Conservation (phyloP, 2,888 invertebrate species). For the Apoda limacodes region DNA sequence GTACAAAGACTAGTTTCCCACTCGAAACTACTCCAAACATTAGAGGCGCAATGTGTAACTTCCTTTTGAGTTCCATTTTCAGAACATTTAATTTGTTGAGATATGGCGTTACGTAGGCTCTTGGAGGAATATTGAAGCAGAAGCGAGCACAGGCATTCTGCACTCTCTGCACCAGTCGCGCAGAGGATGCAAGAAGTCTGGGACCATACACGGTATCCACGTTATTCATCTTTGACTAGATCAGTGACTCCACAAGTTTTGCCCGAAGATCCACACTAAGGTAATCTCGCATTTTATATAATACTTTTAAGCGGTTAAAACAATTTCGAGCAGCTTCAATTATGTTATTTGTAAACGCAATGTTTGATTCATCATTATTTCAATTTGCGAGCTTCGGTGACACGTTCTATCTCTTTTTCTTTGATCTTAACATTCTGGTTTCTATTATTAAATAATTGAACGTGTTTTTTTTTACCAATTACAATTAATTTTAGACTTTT, state of each 20-base stretch:
- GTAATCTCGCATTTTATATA: too few species aligned
- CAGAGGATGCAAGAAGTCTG: too few species aligned
- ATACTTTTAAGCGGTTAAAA: constrained; percentile 6
- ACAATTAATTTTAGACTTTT: constrained; percentile 13
- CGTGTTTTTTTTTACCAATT: constrained; percentile 2
- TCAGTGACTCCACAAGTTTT: too few species aligned
- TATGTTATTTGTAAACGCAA: constrained; percentile 12
- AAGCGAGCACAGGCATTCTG: too few species aligned
- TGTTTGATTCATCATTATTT: constrained; percentile 10
- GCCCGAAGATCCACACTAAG: constrained; percentile 1
- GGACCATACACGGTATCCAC: too few species aligned
- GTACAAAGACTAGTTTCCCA: too few species aligned
- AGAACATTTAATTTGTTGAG: constrained; percentile 1
- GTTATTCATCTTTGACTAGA: too few species aligned
- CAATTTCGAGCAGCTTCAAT: constrained; percentile 6
- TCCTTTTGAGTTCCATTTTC: constrained; percentile 1
- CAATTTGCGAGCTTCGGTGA: constrained; percentile 14
- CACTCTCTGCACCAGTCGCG: too few species aligned
- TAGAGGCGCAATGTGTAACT: constrained; percentile 3
- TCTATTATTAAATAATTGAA: too few species aligned
- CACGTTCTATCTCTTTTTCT: constrained; percentile 3
- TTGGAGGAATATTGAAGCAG: too few species aligned
- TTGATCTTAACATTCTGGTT: not conserved
- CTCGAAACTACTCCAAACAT: too few species aligned
- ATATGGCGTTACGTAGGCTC: constrained; percentile 6